These are phyloP conservation scores for Plemyria rubiginata DNA, from an alignment of 2,888 invertebrate genomes.

Conservation along the genomic window DNA sequence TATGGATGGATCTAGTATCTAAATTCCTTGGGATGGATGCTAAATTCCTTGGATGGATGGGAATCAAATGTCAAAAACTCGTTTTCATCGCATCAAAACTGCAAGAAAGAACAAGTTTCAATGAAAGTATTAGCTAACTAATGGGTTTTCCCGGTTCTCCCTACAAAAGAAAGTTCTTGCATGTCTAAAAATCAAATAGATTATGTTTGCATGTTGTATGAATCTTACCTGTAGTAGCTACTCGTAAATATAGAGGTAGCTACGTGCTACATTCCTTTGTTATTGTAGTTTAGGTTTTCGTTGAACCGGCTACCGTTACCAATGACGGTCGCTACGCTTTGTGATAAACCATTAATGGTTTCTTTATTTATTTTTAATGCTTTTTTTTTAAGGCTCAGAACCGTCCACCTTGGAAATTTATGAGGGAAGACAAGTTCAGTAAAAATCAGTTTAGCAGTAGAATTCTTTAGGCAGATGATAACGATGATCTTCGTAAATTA, in stretches of 20 bases:
- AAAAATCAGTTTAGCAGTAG: too few relatives aligned
- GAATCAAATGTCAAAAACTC: too few relatives aligned
- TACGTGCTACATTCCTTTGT: slow-evolving; percentile 21
- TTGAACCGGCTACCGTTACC: background rate
- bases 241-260: background rate
- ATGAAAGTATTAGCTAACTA: background rate
- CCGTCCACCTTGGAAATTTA: too few relatives aligned
- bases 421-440: too few relatives aligned
- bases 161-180: slow-evolving; percentile 6
- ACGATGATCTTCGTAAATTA: too few relatives aligned
- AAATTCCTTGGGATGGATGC: too few relatives aligned
- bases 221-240: slow-evolving; percentile 13
- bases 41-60: too few relatives aligned
- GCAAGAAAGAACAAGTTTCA: background rate
- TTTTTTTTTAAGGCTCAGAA: background rate
- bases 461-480: too few relatives aligned
- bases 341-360: too few relatives aligned
- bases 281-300: background rate
- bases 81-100: too few relatives aligned
- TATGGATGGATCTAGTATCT: too few relatives aligned
- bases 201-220: slow-evolving; percentile 20
- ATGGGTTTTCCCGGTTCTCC: background rate
- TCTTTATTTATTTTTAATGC: too few relatives aligned
- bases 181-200: slow-evolving; percentile 24
- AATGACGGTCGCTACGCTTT: background rate